Evolutionary conservation across 2,113 vertebrate species (phyloP).

Genomic region (Planiliza haematocheilus): DNA sequence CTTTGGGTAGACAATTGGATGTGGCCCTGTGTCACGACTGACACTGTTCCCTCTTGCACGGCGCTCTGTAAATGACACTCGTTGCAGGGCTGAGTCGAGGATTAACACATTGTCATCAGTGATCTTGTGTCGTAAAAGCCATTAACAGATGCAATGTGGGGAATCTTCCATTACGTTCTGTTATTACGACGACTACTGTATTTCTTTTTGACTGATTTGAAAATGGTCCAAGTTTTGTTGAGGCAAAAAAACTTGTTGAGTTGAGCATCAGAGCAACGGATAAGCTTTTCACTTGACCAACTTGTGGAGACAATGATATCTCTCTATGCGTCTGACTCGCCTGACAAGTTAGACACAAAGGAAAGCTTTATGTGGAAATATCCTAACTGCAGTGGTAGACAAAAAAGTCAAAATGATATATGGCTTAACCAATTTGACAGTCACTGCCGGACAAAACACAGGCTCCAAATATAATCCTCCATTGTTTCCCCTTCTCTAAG

Average conservation of each 20-base stretch:
- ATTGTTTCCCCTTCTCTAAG: slow-evolving; percentile 83
- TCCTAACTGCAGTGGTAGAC: slow-evolving; percentile 73
- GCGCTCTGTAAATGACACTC: slow-evolving; percentile 67
- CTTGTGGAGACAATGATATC: slow-evolving; percentile 46
- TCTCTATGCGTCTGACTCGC: slow-evolving; percentile 24
- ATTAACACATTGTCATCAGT: slow-evolving; percentile 56
- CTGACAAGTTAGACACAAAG: slow-evolving; percentile 58
- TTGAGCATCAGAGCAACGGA: slow-evolving; percentile 30
- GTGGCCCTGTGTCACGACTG: slow-evolving; percentile 75
- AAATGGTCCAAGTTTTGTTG: neutral
- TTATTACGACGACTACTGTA: neutral
- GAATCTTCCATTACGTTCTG: neutral
- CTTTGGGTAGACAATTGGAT: slow-evolving; percentile 76
- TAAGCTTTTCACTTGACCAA: slow-evolving; percentile 18
- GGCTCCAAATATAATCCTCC: slow-evolving; percentile 76
- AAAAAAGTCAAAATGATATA: slow-evolving; percentile 87
- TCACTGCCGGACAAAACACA: slow-evolving; percentile 79
- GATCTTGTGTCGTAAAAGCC: slow-evolving; percentile 29
- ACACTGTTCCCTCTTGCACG: slow-evolving; percentile 64
- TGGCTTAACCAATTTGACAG: slow-evolving; percentile 78
- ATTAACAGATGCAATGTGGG: slow-evolving; percentile 15
- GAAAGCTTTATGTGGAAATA: slow-evolving; percentile 73
- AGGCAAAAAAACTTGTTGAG: slow-evolving; percentile 5
- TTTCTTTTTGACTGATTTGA: slow-evolving; percentile 13
- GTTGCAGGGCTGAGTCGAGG: slow-evolving; percentile 53